These are phyloP conservation scores for Notoglanidium macrostoma DNA, from an alignment of 2,797 vertebrate genomes.

Conservation along the genomic window DNA sequence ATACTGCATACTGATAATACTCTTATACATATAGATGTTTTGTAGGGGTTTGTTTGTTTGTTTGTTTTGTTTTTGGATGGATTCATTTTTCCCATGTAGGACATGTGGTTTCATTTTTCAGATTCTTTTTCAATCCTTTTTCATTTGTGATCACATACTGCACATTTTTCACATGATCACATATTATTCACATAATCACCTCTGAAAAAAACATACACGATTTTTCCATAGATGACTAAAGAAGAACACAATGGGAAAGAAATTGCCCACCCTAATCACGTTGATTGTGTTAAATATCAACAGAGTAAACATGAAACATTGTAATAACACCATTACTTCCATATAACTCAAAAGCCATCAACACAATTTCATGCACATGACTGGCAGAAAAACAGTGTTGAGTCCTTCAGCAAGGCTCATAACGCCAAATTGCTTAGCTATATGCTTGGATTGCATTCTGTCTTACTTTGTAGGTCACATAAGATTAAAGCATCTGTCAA, in stretches of 20 bases:
- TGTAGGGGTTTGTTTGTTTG: neutral
- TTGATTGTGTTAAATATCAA: neutral
- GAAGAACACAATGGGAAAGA: neutral
- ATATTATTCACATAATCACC: neutral
- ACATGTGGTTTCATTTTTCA: neutral
- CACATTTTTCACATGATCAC: neutral
- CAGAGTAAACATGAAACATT: neutral
- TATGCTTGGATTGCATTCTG: neutral
- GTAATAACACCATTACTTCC: neutral
- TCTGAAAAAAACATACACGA: neutral
- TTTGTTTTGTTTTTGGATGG: neutral
- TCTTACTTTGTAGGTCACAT: conserved; percentile 13
- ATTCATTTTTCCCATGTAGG: neutral
- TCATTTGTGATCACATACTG: neutral
- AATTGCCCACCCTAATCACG: neutral
- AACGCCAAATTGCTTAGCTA: neutral
- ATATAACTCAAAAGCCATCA: neutral
- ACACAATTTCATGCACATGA: neutral
- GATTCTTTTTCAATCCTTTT: neutral
- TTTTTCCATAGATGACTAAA: neutral
- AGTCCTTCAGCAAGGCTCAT: neutral
- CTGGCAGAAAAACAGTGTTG: neutral
- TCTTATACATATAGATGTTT: neutral
- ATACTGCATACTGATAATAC: neutral
- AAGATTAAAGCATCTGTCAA: conserved; percentile 2